Evolutionary conservation across 2,113 vertebrate genomes (phyloP).

Genomic region (Calidris pugnax): DNA sequence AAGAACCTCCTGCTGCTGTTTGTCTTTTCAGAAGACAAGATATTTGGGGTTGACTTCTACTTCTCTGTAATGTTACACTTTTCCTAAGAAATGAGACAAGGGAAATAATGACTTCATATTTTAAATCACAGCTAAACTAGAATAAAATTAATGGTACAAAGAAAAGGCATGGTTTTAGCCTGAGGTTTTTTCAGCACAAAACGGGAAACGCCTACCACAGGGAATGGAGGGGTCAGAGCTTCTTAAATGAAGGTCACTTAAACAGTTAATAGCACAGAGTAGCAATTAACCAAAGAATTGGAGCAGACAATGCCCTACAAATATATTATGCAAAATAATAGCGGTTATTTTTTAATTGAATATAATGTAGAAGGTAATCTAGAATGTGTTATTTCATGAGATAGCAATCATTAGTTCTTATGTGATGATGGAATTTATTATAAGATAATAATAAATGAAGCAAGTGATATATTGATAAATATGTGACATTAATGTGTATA

Average conservation of each 20-base stretch:
- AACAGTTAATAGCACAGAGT: background rate
- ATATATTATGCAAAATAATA: background rate
- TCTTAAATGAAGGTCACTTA: background rate
- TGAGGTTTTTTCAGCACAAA: background rate
- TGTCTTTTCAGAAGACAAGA: background rate
- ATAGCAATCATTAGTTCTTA: background rate
- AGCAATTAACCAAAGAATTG: background rate
- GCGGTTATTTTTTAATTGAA: background rate
- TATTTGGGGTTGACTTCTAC: background rate
- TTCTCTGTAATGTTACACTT: background rate
- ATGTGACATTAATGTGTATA: background rate
- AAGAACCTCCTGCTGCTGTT: background rate
- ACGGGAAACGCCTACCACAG: background rate
- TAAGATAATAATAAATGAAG: background rate
- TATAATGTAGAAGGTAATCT: background rate
- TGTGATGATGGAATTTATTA: background rate
- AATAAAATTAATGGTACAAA: background rate
- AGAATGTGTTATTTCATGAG: background rate
- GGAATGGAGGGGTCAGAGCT: background rate
- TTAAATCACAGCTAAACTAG: background rate
- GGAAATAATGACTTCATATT: background rate
- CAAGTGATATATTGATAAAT: background rate
- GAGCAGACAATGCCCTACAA: background rate
- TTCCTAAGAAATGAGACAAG: background rate
- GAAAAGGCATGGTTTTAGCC: background rate